Percentiles rank a stretch among this genome's conserved stretches.
These are phyloP conservation scores for Mycteria americana DNA, from an alignment of 2,797 vertebrate genomes.

Conservation along the genomic window DNA sequence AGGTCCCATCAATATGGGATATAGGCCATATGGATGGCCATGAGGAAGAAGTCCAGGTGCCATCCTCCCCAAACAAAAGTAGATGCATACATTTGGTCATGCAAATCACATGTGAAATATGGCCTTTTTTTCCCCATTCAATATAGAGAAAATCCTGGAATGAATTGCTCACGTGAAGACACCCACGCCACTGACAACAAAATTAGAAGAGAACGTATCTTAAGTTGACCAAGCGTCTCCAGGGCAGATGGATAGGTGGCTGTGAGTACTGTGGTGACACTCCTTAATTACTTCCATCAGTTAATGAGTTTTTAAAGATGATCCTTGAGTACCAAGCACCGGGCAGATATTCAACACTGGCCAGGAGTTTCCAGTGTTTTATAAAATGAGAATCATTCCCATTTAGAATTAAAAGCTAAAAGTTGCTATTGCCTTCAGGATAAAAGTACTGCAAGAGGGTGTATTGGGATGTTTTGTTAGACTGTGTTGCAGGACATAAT, in stretches of 20 bases:
- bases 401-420: not conserved
- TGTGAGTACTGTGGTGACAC: not conserved
- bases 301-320: not conserved
- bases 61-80: not conserved
- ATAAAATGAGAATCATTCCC: not conserved
- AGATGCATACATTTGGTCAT: not conserved
- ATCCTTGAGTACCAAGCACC: not conserved
- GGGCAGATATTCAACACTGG: not conserved
- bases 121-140: not conserved
- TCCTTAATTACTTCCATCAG: not conserved
- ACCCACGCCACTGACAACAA: not conserved
- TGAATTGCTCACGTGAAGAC: not conserved
- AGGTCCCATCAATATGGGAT: rapidly evolving
- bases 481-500: conserved; percentile 19
- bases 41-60: not conserved
- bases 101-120: not conserved
- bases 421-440: not conserved
- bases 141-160: not conserved
- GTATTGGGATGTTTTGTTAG: conserved; percentile 3
- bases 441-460: not conserved
- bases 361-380: not conserved
- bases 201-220: not conserved
- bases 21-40: not conserved
- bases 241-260: not conserved
- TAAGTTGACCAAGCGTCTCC: not conserved